These are phyloP conservation scores for Aphelocoma coerulescens DNA, from an alignment of 2,113 vertebrate species.

Conservation along the genomic window DNA sequence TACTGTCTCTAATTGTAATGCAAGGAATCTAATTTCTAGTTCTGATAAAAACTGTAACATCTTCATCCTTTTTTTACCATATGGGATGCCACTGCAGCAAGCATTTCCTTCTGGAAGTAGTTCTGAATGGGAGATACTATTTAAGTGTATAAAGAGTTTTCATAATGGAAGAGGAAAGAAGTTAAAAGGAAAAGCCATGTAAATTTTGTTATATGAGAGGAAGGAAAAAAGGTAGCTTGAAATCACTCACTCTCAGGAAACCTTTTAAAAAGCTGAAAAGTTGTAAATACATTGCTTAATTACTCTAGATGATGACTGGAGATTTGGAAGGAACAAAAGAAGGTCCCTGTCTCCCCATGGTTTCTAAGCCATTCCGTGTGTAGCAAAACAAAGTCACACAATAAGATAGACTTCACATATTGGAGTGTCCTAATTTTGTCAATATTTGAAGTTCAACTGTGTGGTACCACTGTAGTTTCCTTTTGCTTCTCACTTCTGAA, in stretches of 20 bases:
- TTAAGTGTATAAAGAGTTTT: not conserved
- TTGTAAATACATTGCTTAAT: not conserved
- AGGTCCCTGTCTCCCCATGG: not conserved
- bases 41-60: not conserved
- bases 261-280: not conserved
- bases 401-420: not conserved
- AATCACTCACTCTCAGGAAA: not conserved
- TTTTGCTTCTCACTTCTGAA: not conserved
- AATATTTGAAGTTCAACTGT: not conserved
- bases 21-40: not conserved
- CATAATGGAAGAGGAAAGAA: not conserved
- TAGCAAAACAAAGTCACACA: not conserved
- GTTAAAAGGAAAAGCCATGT: not conserved
- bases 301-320: not conserved
- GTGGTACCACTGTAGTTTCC: not conserved
- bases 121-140: not conserved
- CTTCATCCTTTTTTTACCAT: not conserved
- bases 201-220: not conserved
- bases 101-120: not conserved
- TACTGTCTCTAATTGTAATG: not conserved
- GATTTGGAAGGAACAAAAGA: not conserved
- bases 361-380: not conserved
- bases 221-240: not conserved
- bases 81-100: not conserved
- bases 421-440: not conserved